Evolutionary conservation across 1,140 invertebrate genomes (phyloP).

Genomic region (Polypedilum pembai): DNA sequence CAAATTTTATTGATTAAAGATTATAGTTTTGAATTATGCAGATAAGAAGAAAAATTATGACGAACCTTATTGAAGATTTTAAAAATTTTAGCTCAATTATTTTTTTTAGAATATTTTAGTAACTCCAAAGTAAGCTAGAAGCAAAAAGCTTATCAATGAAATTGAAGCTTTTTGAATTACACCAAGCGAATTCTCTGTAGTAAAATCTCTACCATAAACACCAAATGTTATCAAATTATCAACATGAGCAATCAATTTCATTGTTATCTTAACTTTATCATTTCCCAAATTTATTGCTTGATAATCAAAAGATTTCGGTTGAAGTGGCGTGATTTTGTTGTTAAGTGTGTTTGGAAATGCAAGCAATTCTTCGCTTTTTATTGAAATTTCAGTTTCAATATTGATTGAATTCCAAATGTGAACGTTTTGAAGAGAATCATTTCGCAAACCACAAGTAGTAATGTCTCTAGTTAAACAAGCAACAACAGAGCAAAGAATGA

Average conservation of each 20-base stretch:
- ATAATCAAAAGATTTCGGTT: background rate
- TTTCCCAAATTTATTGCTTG: background rate
- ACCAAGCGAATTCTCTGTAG: background rate
- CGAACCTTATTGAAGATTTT: too few relatives aligned
- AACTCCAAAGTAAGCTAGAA: too few relatives aligned
- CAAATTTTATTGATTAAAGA: too few relatives aligned
- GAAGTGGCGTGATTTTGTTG: background rate
- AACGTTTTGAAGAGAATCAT: constrained; percentile 29
- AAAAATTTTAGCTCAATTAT: too few relatives aligned
- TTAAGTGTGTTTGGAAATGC: constrained; percentile 39
- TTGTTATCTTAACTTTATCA: background rate
- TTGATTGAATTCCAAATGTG: constrained; percentile 33
- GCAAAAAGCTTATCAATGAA: too few relatives aligned
- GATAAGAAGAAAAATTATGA: too few relatives aligned
- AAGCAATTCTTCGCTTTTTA: constrained; percentile 31
- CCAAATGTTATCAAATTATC: constrained; percentile 39
- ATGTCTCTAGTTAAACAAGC: constrained; percentile 39
- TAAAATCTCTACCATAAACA: constrained; percentile 42
- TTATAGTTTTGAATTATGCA: too few relatives aligned
- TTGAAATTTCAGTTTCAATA: constrained; percentile 36
- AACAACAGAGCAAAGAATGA: constrained; percentile 44
- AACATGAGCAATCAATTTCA: constrained; percentile 28
- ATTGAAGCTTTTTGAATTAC: too few relatives aligned
- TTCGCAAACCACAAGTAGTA: constrained; percentile 36
- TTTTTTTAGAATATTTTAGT: too few relatives aligned